A percentile compares a stretch with the other conserved stretches of the same genome.
Conservation (phyloP, 1,140 invertebrate species). For the Drosophila dunni region DNA sequence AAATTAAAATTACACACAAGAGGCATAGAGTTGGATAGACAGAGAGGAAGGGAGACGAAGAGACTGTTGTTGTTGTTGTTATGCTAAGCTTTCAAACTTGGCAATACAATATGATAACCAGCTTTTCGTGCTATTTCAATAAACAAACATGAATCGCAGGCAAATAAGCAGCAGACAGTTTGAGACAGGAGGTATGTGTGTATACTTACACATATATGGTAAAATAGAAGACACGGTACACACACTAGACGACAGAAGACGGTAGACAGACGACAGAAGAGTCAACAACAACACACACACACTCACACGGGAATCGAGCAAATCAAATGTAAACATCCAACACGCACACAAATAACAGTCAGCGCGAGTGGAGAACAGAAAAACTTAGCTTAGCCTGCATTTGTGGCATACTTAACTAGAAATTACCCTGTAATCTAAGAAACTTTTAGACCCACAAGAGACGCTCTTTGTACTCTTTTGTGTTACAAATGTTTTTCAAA, state of each 20-base stretch:
- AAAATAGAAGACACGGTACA: background rate
- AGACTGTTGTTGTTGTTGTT: background rate
- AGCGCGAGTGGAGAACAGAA: slow-evolving; percentile 42
- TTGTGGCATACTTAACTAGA: background rate
- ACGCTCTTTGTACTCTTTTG: background rate
- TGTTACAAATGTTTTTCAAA: background rate
- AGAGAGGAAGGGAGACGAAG: background rate
- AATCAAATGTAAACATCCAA: slow-evolving; percentile 74
- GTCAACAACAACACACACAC: slow-evolving; percentile 24
- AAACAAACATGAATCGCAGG: slow-evolving; percentile 72
- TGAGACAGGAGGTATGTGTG: slow-evolving; percentile 7
- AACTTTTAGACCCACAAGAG: background rate
- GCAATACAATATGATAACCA: slow-evolving; percentile 56
- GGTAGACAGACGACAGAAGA: slow-evolving; percentile 22
- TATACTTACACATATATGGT: no score
- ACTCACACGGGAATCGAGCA: slow-evolving; percentile 62
- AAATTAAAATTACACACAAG: background rate
- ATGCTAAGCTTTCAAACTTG: slow-evolving; percentile 36
- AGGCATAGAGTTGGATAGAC: background rate
- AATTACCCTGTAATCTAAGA: slow-evolving; percentile 23
- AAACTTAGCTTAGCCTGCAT: slow-evolving; percentile 38
- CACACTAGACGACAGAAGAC: slow-evolving; percentile 38
- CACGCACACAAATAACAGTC: slow-evolving; percentile 35
- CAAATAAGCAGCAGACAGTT: slow-evolving; percentile 63
- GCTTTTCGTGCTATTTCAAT: slow-evolving; percentile 62